These are phyloP conservation scores for Phytoseiulus persimilis DNA, from an alignment of 2,888 invertebrate species.

Conservation along the genomic window DNA sequence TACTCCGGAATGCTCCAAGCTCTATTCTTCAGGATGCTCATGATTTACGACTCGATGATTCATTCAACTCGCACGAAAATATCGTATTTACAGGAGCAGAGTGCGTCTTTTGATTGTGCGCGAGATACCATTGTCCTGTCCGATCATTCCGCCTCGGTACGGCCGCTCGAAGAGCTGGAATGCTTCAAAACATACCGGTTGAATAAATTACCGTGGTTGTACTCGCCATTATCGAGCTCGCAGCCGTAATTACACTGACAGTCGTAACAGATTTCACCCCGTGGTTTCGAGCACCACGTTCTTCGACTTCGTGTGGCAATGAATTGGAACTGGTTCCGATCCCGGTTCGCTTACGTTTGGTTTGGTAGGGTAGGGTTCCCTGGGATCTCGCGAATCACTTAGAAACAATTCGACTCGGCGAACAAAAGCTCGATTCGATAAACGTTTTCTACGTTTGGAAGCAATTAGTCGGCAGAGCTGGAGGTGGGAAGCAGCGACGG, in stretches of 20 bases:
- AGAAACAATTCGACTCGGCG: not conserved
- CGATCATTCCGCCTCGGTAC: no score
- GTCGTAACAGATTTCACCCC: not conserved
- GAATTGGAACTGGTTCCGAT: not conserved
- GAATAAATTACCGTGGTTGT: not conserved
- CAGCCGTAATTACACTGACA: not conserved
- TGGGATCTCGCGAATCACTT: not conserved
- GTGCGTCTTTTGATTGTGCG: no score
- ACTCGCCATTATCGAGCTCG: not conserved
- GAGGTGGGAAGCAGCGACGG: not conserved
- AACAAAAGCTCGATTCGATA: not conserved
- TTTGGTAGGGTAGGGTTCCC: not conserved
- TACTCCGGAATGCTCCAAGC: no score
- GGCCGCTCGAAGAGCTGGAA: no score
- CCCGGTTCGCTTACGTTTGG: not conserved
- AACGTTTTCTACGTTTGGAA: not conserved
- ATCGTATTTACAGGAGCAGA: no score
- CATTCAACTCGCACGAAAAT: no score
- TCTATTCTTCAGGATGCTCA: no score
- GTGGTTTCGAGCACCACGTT: not conserved
- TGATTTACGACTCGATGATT: no score
- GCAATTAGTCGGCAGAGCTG: not conserved
- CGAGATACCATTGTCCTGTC: no score
- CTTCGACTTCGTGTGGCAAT: not conserved
- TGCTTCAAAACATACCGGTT: no score